Evolutionary conservation across 1,140 invertebrate species (phyloP).

Genomic region (Macrotrachela quadricornifera): DNA sequence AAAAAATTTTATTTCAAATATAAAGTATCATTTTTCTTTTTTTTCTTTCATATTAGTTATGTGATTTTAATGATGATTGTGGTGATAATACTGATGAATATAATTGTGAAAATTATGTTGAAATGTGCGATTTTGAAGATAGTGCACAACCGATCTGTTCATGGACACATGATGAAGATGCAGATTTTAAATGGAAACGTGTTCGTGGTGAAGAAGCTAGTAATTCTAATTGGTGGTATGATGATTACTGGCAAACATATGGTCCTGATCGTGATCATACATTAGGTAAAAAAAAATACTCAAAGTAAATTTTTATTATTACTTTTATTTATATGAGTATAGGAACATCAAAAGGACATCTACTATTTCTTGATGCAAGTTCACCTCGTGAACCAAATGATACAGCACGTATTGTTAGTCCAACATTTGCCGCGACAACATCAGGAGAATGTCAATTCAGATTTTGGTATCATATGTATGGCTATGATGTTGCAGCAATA

Average conservation of each 20-base stretch:
- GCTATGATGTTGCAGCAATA: background rate
- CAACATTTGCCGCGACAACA: background rate
- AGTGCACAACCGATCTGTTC: background rate
- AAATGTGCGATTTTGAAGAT: slow-evolving; percentile 7
- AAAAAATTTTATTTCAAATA: no score
- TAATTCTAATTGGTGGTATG: no score
- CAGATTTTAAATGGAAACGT: background rate
- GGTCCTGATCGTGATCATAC: no score
- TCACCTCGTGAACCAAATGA: background rate
- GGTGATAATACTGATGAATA: slow-evolving; percentile 4
- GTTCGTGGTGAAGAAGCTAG: background rate
- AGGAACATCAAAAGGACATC: background rate
- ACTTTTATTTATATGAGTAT: background rate
- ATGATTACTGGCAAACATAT: background rate
- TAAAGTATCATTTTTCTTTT: no score
- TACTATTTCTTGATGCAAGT: slow-evolving; percentile 1
- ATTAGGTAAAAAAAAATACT: no score
- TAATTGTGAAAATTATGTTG: background rate
- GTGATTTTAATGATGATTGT: slow-evolving; percentile 5
- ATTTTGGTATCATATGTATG: slow-evolving; percentile 4
- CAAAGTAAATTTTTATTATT: background rate
- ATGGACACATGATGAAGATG: slow-evolving; percentile 5
- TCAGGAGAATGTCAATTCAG: background rate
- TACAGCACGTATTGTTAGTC: slow-evolving; percentile 1
- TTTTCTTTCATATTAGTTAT: background rate